Evolutionary conservation across 92 coral and sea anemone species (phyloP).

Genomic region (Porites rus): DNA sequence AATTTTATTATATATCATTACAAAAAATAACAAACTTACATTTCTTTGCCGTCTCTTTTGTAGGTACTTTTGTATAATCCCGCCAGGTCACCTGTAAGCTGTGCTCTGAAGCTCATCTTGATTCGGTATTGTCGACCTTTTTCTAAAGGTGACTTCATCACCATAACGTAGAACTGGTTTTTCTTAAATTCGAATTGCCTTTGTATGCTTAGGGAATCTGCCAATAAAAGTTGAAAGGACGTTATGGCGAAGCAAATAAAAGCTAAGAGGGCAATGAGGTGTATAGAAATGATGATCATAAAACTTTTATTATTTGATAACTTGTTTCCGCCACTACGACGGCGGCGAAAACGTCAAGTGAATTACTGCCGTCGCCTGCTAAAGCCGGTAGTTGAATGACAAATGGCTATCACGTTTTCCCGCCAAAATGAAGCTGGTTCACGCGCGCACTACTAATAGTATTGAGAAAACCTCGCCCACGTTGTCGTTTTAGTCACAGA

Average conservation of each 20-base stretch:
- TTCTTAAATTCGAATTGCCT: constrained; percentile 76
- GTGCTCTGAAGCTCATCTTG: constrained; percentile 70
- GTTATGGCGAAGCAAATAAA: not conserved
- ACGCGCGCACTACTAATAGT: no score
- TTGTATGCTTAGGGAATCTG: constrained; percentile 32
- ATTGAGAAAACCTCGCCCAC: no score
- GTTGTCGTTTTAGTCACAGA: no score
- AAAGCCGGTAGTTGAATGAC: no score
- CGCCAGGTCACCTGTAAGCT: constrained; percentile 62
- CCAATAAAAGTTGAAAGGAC: not conserved
- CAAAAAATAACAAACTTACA: constrained; percentile 58
- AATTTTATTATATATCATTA: not conserved
- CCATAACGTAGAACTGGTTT: constrained; percentile 83
- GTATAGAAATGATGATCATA: no score
- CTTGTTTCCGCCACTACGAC: no score
- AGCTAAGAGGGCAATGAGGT: not conserved
- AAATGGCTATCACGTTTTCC: no score
- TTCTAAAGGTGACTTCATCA: constrained; percentile 56
- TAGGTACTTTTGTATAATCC: constrained; percentile 85
- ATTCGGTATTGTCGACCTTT: constrained; percentile 54
- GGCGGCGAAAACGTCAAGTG: no score
- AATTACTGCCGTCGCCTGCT: no score
- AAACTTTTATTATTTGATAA: no score
- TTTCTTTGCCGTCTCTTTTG: constrained; percentile 61
- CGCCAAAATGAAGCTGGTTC: no score